A percentile compares a stretch with the other conserved stretches of the same genome.
Conservation (phyloP, 2,888 invertebrate species). For the Leptarthrus brevirostris region DNA sequence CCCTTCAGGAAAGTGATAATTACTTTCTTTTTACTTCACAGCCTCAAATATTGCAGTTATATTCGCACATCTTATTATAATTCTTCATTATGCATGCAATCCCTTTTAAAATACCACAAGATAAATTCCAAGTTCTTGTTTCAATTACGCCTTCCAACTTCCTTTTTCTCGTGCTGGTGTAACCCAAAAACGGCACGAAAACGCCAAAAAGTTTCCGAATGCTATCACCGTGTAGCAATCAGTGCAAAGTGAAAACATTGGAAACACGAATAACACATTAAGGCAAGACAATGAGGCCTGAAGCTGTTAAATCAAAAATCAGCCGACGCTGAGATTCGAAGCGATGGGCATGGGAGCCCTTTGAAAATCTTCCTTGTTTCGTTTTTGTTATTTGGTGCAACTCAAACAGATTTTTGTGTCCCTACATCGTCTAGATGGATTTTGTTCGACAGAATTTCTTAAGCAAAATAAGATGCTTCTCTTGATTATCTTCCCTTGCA, state of each 20-base stretch:
- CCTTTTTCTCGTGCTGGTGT: neutral
- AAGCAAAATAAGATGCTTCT: constrained; percentile 28
- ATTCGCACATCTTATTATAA: too few relatives aligned
- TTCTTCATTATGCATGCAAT: too few relatives aligned
- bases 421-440: neutral
- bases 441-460: constrained; percentile 25
- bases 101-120: constrained; percentile 11
- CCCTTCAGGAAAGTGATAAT: too few relatives aligned
- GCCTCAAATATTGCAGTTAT: too few relatives aligned
- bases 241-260: constrained; percentile 32
- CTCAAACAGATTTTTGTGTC: neutral
- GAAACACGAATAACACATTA: constrained; percentile 48
- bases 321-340: constrained; percentile 11
- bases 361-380: neutral
- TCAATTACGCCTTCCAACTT: neutral
- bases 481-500: constrained; percentile 13
- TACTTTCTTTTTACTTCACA: too few relatives aligned
- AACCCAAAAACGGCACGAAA: neutral
- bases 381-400: neutral
- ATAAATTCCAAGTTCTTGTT: constrained; percentile 20
- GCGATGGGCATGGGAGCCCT: constrained; percentile 9
- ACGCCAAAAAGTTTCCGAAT: constrained; percentile 11
- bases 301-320: constrained; percentile 46
- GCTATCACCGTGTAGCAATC: constrained; percentile 21
- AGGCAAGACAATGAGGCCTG: constrained; percentile 31